These are phyloP conservation scores for Nemotelus pantherinus DNA, from an alignment of 2,888 invertebrate genomes.

Conservation along the genomic window DNA sequence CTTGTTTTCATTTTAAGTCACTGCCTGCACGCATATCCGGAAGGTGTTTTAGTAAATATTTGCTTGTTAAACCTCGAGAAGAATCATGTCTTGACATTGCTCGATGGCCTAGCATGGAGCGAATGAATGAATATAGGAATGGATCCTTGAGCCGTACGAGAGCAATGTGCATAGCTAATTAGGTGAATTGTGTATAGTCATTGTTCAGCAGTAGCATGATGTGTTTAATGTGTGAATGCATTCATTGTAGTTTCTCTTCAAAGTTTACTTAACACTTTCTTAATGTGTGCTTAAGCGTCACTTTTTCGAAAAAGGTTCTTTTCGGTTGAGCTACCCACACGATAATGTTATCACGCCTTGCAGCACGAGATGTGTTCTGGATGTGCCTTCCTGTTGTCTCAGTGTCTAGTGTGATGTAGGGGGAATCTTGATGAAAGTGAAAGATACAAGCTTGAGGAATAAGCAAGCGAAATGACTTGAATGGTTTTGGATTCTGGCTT, in stretches of 20 bases:
- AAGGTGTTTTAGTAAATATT: constrained; percentile 38
- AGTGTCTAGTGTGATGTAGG: too few species aligned
- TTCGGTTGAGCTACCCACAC: constrained; percentile 15
- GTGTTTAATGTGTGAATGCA: constrained; percentile 12
- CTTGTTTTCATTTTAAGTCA: neutral
- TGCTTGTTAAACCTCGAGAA: neutral
- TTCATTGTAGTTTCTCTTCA: neutral
- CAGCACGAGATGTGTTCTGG: neutral
- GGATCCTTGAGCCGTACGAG: neutral
- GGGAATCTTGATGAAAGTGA: too few species aligned
- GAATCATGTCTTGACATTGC: neutral
- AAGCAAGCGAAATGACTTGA: too few species aligned
- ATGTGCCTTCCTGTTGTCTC: neutral
- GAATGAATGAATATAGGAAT: neutral
- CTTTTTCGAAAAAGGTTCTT: neutral
- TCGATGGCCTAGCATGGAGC: neutral
- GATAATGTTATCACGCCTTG: constrained; percentile 15
- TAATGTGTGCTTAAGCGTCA: neutral
- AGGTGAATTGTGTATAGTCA: constrained; percentile 18
- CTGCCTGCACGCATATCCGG: constrained; percentile 8
- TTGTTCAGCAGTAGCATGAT: constrained; percentile 8
- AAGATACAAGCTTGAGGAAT: too few species aligned
- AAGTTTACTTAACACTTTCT: neutral
- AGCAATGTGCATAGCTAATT: constrained; percentile 36
- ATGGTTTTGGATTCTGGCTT: too few species aligned